A percentile compares a stretch with the other conserved stretches of the same genome.
Evolutionary conservation across 2,113 vertebrate species (phyloP).

Genomic region (Mormyrus lacerda): DNA sequence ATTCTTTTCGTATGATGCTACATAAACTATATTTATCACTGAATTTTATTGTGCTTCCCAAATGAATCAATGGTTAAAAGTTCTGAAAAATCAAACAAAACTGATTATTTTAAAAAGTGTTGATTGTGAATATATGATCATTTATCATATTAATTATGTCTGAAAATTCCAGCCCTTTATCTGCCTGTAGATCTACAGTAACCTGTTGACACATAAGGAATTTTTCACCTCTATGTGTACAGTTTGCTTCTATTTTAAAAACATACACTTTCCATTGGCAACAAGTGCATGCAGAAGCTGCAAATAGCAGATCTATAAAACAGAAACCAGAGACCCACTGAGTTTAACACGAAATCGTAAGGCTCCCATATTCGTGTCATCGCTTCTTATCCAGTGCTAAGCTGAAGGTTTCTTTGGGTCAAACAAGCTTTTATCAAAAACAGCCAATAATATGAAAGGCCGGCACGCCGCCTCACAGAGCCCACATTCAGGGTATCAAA

Average conservation of each 20-base stretch:
- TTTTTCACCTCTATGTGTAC: background rate
- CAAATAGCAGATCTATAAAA: background rate
- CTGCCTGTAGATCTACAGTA: background rate
- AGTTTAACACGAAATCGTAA: background rate
- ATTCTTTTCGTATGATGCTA: background rate
- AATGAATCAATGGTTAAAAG: background rate
- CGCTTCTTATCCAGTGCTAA: background rate
- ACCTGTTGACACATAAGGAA: background rate
- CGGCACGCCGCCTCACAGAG: slow-evolving; percentile 16
- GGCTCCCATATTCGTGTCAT: background rate
- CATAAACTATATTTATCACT: background rate
- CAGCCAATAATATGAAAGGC: background rate
- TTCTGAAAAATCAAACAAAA: background rate
- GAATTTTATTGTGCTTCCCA: background rate
- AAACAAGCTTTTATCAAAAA: slow-evolving; percentile 5
- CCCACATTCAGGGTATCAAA: slow-evolving; percentile 32
- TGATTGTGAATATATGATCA: background rate
- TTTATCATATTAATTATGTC: background rate
- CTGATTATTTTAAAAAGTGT: background rate
- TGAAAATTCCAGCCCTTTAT: background rate
- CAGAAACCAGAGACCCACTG: background rate
- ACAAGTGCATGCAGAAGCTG: background rate
- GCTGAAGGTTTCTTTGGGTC: background rate
- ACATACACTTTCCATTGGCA: background rate
- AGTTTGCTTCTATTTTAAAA: background rate